Evolutionary conservation across 2,797 vertebrate genomes (phyloP).

Genomic region (Botia kubotai): DNA sequence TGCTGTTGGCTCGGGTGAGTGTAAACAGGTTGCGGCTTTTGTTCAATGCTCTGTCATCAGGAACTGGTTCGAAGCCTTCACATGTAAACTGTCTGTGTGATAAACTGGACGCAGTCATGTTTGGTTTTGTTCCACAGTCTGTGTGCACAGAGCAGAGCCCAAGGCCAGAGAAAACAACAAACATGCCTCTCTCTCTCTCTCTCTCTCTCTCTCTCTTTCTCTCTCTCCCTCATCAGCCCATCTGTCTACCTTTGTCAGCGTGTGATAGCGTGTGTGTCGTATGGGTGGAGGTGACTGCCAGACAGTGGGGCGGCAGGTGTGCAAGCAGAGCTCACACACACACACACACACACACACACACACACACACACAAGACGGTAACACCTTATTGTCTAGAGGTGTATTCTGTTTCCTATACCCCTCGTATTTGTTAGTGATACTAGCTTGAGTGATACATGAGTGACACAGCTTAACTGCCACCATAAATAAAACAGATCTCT

Average conservation of each 20-base stretch:
- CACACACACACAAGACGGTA: conserved; percentile 24
- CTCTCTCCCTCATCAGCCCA: conserved; percentile 42
- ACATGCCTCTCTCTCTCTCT: conserved; percentile 19
- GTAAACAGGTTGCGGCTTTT: conserved; percentile 33
- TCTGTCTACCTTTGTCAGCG: conserved; percentile 46
- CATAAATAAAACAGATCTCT: neutral
- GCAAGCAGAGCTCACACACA: conserved; percentile 51
- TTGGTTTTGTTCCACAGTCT: conserved; percentile 35
- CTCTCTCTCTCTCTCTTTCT: conserved; percentile 23
- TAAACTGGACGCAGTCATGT: conserved; percentile 29
- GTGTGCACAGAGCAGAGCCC: conserved; percentile 38
- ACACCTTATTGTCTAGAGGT: conserved; percentile 42
- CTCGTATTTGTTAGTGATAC: conserved; percentile 37
- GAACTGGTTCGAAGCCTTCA: conserved; percentile 20
- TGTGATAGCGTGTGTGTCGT: conserved; percentile 18
- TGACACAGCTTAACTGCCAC: neutral
- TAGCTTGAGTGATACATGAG: neutral
- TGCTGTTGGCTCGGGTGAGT: neutral
- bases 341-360: too few species aligned
- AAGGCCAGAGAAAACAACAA: conserved; percentile 51
- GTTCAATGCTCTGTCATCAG: conserved; percentile 24
- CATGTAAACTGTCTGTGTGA: conserved; percentile 20
- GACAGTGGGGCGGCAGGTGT: conserved; percentile 58
- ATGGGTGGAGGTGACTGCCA: conserved; percentile 29
- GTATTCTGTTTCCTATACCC: conserved; percentile 31